Evolutionary conservation across 2,113 vertebrate genomes (phyloP), one percentile per base, ranked within the genome.

Genomic region (Corythornis vintsioides): DNA sequence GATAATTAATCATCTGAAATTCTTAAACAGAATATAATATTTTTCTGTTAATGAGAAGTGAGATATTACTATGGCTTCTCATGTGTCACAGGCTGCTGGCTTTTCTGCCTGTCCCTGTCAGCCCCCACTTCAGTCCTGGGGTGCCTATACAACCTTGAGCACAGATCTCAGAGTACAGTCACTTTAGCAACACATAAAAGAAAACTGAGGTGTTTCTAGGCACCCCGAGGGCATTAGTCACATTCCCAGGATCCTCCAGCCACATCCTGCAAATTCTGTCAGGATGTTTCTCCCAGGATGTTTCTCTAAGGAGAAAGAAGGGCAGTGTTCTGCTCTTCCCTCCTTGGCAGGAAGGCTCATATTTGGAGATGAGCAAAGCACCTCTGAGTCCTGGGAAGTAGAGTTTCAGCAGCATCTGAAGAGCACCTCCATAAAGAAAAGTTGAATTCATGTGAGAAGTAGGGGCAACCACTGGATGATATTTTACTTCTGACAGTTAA

Each of bases 201-300:
- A 60, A 67, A 90, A 60, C 2, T 0, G 21, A 94, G 56, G 75
- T 86, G 85, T 86, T 91, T 88, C 88, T 88, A 93, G 94, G 88
- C 77, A 81, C 52, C 76, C 86, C 31, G 42, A 83, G 75, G 82
- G 63, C 43, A 15, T 89, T 83, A 81, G 47, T 88, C 83, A 86
- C 76, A 77, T 70, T 83, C 43, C 52, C 60, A 90, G 80, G 29
- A 78, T 90, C n/a, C 86, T 86, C 17, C 45, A 55, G 55, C 74
- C 48, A 93, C 86, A 90, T 86, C 77, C n/a, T 75, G 84, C 61
- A 47, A 84, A 65, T 81, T 86, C 72, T 63, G 83, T 72, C 86
- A 85, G 38, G 38, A 10, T 38, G 38, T 38, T 38, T 72, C 88
- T 93, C 53, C 52, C 53, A 90, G 80, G 59, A 24, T 78, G 73